These are phyloP conservation scores for Grammomys surdaster DNA, from an alignment of 2,113 vertebrate genomes.

Conservation along the genomic window DNA sequence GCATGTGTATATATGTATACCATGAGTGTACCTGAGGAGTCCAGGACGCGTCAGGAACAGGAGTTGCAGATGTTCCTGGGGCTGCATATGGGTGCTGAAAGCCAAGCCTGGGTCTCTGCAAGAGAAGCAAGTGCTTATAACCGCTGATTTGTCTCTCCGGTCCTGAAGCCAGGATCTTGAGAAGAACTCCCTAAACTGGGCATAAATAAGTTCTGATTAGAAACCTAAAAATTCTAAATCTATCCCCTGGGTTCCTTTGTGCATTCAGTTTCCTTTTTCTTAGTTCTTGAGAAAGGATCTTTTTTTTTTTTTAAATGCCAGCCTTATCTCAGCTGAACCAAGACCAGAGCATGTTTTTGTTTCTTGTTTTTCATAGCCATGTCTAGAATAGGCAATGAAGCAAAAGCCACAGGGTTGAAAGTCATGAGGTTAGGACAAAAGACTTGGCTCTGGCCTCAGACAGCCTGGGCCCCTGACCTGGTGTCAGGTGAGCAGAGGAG, in stretches of 20 bases:
- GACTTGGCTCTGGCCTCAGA: not conserved
- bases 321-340: constrained; percentile 45
- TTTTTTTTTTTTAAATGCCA: not conserved
- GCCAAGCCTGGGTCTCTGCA: not conserved
- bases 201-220: constrained; percentile 9
- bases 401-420: not conserved
- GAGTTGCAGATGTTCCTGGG: too few species aligned
- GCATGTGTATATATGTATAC: not conserved
- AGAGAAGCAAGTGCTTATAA: too few species aligned
- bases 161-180: not conserved
- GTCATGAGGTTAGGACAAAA: not conserved
- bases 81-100: not conserved
- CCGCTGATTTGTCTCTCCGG: not conserved
- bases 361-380: constrained; percentile 52
- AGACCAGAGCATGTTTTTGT: constrained; percentile 62
- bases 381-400: constrained; percentile 4
- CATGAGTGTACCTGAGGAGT: too few species aligned
- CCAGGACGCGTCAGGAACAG: not conserved
- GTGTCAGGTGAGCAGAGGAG: too few species aligned
- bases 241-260: constrained; percentile 22
- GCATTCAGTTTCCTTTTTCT: constrained; percentile 35
- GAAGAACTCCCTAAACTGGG: not conserved
- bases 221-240: constrained; percentile 47
- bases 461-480: not conserved
- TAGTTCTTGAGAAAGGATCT: not conserved